Evolutionary conservation across 2,113 vertebrate species (phyloP).

Genomic region (Hemiscyllium ocellatum): DNA sequence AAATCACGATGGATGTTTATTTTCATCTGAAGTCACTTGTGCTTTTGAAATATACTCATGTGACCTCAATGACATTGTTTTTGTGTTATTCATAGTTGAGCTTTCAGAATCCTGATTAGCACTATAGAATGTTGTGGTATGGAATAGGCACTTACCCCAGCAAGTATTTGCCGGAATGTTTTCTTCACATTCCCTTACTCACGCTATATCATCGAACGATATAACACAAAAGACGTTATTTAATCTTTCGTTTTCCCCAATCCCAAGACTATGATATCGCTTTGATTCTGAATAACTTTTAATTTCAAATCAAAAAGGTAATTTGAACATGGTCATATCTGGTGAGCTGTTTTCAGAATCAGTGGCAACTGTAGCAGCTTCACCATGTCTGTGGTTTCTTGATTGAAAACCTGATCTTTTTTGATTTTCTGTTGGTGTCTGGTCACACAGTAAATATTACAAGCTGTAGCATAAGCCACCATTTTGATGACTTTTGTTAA

Average conservation of each 20-base stretch:
- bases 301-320: not conserved
- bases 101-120: not conserved
- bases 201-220: not conserved
- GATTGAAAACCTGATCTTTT: not conserved
- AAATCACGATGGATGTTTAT: not conserved
- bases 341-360: not conserved
- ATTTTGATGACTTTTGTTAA: conserved; percentile 4
- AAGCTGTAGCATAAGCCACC: not conserved
- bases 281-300: not conserved
- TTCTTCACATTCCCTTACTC: not conserved
- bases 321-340: not conserved
- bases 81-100: not conserved
- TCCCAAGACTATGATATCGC: not conserved
- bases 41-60: not conserved
- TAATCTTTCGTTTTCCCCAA: not conserved
- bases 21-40: not conserved
- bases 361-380: not conserved
- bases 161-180: not conserved
- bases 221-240: not conserved
- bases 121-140: not conserved
- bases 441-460: not conserved
- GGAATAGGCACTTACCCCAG: not conserved
- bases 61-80: not conserved
- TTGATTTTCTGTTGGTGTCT: not conserved
- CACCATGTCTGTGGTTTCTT: not conserved